Evolutionary conservation across 2,797 vertebrate genomes (phyloP).

Genomic region (Phaenicophaeus curvirostris): DNA sequence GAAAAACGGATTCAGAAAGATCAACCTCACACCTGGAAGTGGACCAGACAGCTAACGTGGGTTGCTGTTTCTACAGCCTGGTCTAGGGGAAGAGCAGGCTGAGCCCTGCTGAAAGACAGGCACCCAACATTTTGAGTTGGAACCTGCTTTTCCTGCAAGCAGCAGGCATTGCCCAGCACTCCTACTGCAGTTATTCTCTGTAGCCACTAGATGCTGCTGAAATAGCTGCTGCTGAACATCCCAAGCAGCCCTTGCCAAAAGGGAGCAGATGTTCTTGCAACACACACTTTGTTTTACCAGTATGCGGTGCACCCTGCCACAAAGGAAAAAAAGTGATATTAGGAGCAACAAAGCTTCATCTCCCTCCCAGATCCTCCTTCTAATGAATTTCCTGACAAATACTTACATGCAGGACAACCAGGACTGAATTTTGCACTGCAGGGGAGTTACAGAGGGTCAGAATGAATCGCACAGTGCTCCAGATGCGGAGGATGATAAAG

Average conservation of each 20-base stretch:
- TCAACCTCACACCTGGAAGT: not conserved
- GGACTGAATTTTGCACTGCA: slow-evolving; percentile 80
- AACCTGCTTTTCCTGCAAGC: not conserved
- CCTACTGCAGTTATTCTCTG: rapidly evolving
- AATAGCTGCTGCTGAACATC: not conserved
- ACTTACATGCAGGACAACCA: slow-evolving; percentile 93
- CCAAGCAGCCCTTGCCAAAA: rapidly evolving
- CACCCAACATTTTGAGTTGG: rapidly evolving
- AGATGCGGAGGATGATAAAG: slow-evolving; percentile 91
- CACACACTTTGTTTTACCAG: rapidly evolving
- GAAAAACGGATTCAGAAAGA: rapidly evolving
- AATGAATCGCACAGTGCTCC: slow-evolving; percentile 93
- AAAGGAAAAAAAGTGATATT: rapidly evolving
- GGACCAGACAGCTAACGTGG: rapidly evolving
- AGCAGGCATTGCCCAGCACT: rapidly evolving
- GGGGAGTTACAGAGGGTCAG: slow-evolving; percentile 85
- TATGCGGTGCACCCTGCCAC: rapidly evolving
- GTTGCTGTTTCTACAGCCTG: not conserved
- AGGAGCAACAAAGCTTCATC: not conserved
- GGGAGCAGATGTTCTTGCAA: not conserved
- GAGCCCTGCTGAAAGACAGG: not conserved
- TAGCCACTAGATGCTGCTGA: slow-evolving; percentile 46
- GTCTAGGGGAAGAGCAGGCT: rapidly evolving
- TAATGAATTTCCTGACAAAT: rapidly evolving
- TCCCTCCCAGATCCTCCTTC: not conserved